Evolutionary conservation across 2,113 vertebrate species (phyloP).

Genomic region (Rhea pennata): DNA sequence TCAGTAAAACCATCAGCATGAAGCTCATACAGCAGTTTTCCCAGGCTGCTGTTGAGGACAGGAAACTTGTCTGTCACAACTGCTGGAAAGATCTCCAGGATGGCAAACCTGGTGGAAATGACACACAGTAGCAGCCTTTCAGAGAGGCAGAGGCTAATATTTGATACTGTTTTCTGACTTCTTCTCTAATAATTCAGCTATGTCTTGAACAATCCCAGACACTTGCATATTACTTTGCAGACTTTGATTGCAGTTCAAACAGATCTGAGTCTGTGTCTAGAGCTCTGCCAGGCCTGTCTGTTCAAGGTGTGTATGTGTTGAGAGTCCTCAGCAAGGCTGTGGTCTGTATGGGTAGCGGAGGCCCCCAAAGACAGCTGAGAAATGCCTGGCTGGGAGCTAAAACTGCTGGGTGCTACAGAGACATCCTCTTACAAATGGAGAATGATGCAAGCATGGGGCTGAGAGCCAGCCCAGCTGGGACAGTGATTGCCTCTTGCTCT

Average conservation of each 20-base stretch:
- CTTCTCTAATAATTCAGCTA: not conserved
- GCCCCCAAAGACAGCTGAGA: not conserved
- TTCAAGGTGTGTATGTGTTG: not conserved
- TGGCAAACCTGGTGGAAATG: not conserved
- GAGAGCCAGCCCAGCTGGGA: not conserved
- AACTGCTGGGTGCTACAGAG: not conserved
- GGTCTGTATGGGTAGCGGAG: not conserved
- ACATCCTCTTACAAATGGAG: not conserved
- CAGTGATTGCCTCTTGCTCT: not conserved
- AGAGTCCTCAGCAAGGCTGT: not conserved
- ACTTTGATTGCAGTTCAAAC: not conserved
- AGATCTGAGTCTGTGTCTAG: not conserved
- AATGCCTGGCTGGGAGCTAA: not conserved
- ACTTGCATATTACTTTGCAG: not conserved
- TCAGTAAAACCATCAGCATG: conserved; percentile 15
- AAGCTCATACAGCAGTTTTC: not conserved
- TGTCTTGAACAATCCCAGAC: not conserved
- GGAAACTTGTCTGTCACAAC: not conserved
- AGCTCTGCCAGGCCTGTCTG: not conserved
- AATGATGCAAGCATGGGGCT: not conserved
- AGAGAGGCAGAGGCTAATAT: not conserved
- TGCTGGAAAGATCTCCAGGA: not conserved
- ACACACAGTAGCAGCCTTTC: rapidly evolving
- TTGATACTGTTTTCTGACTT: not conserved
- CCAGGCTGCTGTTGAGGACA: not conserved